Base-by-base conservation (phyloP, 1,140 invertebrate genomes). In the Halyomorpha halys region DNA sequence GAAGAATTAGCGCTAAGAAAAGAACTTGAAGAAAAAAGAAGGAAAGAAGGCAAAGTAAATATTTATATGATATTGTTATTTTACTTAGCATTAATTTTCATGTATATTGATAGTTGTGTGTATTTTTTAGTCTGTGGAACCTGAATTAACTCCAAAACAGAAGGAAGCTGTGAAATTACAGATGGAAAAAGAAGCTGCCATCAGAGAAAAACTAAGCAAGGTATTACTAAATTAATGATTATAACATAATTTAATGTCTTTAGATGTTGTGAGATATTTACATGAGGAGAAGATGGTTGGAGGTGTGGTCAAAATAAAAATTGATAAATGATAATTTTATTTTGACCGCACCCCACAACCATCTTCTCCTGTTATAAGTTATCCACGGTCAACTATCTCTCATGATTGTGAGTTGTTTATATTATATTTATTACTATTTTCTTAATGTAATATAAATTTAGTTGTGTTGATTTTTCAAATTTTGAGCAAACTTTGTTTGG, bases 1-100 rank as follows among this genome's bases (percentile, higher is more conserved):
- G 95, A 96, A 72, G 96, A 98, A 74, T 75, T 97, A 63, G 89
- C 95, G 71, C 75, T 98, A 39, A 79, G 90, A 44, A 86, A 92
- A 68, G 95, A 98, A 78, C 76, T 97, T 13, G 95, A 95, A 68
- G 91, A 93, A 69, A 96, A 94, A 72, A 86, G 86, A 68, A 82
- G 82, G 49, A 84, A 85, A 69, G 89, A 94, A 72, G 91, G 91
- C 4, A 89, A 87, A 73, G 78, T 85, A n/a, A 87, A 86, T 68
- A 21, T 23, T 27, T 21, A 4, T 9, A 5, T 8, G 1, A 18
- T 44, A 6, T 44, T 5, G 9, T 14, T 61, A 44, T 19, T 44
- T 9, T 39, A 39, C 11, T 13, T 11, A 13, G 4, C 34, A 39
- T 11, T 53, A 53, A 25, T 59, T 11, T 27, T 21, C 21, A 27